Base-by-base conservation (phyloP, 2,113 vertebrate species). In the Oreochromis aureus region DNA sequence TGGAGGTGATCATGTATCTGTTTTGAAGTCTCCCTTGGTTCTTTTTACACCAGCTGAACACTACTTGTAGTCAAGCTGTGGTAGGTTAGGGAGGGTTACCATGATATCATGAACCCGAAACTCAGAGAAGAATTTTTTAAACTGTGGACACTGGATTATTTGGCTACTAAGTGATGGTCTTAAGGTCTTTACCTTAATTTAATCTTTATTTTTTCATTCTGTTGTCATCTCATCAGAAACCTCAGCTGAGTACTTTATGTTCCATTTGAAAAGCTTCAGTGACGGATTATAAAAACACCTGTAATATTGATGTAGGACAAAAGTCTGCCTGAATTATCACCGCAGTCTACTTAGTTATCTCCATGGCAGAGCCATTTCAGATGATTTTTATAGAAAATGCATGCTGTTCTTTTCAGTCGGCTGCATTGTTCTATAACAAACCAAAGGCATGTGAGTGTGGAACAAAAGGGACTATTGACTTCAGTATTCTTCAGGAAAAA, bases 111-210 rank as follows among this genome's bases (percentile, higher is more conserved):
- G 46, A 78, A 78, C 71, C 1, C 10, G 4, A 48, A 76, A 76
- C 44, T 76, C 5, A 16, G 13, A 73, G 22, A 71, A 44, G 7
- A 69, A 16, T 27, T 44, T 44, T 44, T 22, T 2, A 18, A 71
- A 39, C 39, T 22, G 19, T n/a, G 10, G 19, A 7, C 19, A 13
- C 34, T 24, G 7, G 66, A 76, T 18, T 76, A 48, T 46, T 30
- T 48, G 41, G 22, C 41, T 46, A 10, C 1, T 48, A 2, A 0
- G 0, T 46, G 39, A 73, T 73, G 39, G 66, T 0, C 10, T 69
- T 22, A 69, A 39, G 19, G 6, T 15, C 15, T 12, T 51, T 48
- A 48, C 6, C 22, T 19, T 48, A 30, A 3, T 10, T 73, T 27
- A 24, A 13, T 22, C 22, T 46, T 73, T 27, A 24, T 1, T 73